These are phyloP conservation scores for Brenthis hecate DNA, from an alignment of 2,888 invertebrate genomes.

Conservation along the genomic window DNA sequence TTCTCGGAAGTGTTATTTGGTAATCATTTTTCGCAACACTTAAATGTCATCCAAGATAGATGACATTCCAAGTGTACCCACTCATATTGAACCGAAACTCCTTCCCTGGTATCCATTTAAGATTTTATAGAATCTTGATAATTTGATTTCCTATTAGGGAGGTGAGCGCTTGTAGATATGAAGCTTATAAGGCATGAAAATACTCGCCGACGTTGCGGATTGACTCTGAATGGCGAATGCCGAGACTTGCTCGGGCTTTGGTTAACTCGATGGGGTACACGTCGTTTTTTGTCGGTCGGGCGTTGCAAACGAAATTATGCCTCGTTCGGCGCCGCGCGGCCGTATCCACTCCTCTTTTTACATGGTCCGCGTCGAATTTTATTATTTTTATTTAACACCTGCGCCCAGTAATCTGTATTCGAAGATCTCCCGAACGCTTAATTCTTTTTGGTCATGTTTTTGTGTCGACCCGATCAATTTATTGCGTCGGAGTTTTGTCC, in stretches of 20 bases:
- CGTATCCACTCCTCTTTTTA: conserved; percentile 73
- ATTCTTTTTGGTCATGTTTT: conserved; percentile 77
- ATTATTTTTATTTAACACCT: conserved; percentile 83
- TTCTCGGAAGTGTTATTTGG: conserved; percentile 64
- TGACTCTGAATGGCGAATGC: conserved; percentile 63
- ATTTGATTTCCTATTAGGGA: conserved; percentile 53
- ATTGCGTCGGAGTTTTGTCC: conserved; percentile 70
- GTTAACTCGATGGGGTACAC: conserved; percentile 63
- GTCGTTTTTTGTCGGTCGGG: conserved; percentile 67
- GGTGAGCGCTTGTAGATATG: conserved; percentile 32
- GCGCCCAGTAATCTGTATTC: conserved; percentile 79
- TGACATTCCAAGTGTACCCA: conserved; percentile 17
- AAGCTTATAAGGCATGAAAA: conserved; percentile 62
- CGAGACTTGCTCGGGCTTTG: conserved; percentile 52
- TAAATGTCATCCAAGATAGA: conserved; percentile 40
- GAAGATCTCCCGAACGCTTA: conserved; percentile 80
- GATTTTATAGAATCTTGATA: conserved; percentile 47
- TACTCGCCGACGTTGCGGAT: conserved; percentile 55
- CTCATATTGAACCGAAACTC: conserved; percentile 9
- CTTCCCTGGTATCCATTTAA: conserved; percentile 42
- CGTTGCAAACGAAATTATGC: conserved; percentile 74
- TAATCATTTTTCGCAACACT: conserved; percentile 47
- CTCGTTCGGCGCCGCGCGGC: conserved; percentile 76
- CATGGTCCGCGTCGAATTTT: conserved; percentile 70
- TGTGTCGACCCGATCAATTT: conserved; percentile 68